phyloP scores from a whole-genome alignment of 2,797 vertebrate genomes.

The Cottoperca gobio region DNA sequence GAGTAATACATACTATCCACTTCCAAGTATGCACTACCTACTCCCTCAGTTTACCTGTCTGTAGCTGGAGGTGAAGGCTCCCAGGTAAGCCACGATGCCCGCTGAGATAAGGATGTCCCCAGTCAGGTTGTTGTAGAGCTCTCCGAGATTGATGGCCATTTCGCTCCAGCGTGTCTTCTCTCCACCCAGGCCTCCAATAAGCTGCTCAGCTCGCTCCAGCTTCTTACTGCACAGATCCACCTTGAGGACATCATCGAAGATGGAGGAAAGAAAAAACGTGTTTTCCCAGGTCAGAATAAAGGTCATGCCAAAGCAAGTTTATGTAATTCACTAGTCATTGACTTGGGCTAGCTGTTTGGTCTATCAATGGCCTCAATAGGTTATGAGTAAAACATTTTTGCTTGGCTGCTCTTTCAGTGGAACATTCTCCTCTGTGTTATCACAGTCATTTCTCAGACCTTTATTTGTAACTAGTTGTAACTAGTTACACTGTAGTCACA shows the following conservation, averaged over 20 bases:
- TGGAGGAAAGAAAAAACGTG: not conserved
- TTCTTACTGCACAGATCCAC: conserved; percentile 92
- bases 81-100: conserved; percentile 89
- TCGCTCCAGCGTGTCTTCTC: conserved; percentile 91
- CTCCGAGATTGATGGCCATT: conserved; percentile 85
- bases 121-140: conserved; percentile 87
- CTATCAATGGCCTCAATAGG: not conserved
- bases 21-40: not conserved
- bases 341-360: not conserved
- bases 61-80: conserved; percentile 91
- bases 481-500: not conserved
- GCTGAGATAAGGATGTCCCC: conserved; percentile 92
- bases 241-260: conserved; percentile 65
- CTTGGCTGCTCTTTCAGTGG: not conserved
- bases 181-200: conserved; percentile 92
- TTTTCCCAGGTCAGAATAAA: not conserved
- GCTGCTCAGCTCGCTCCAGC: conserved; percentile 87
- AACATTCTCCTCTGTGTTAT: not conserved
- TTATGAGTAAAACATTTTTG: not conserved
- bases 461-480: not conserved
- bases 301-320: not conserved
- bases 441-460: not conserved
- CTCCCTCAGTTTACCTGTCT: conserved; percentile 83
- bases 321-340: not conserved
- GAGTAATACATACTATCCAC: not conserved